Base-by-base conservation (phyloP, 2,888 invertebrate genomes). In the Coelopa pilipes region DNA sequence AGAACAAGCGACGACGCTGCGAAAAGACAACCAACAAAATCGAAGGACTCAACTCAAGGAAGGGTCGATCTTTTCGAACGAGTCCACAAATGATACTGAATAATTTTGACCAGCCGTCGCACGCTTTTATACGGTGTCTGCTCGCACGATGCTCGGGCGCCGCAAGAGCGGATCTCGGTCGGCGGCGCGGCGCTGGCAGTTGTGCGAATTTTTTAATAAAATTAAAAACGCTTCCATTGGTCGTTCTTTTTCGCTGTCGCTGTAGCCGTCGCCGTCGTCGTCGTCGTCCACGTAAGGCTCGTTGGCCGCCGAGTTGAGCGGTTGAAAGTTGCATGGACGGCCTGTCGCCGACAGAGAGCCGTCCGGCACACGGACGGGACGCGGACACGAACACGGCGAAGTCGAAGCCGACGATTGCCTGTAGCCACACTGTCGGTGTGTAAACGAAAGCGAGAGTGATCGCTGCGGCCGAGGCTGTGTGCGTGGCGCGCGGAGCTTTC, bases 11-110 rank as follows among this genome's bases (percentile, higher is more conserved):
- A 21, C 49, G 24, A 50, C 13, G 15, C 12, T 17, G 13, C 15
- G 9, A 47, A 17, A 24, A 45, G 17, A 68, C 55, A 69, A 69
- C 46, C 13, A 62, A 50, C 15, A 24, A 70, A 34, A 47, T 49
- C 9, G n/a, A 55, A 68, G 47, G 15, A 46, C 17, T 66, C 13
- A 65, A 71, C 65, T 65, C n/a, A 71, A 78, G 78, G 67, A 77
- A 80, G 85, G 84, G 84, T 80, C 83, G 83, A 82, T 85, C 80
- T 80, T 80, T 81, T 82, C 83, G 83, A 84, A 85, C 85, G 86
- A 87, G 85, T 83, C 87, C 87, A 85, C 84, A 85, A 86, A 82
- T 82, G 84, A 82, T 85, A 87, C 87, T 87, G 87, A 86, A 87
- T 87, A 85, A 83, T 85, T 87, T 85, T 80, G 83, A 81, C 82